phyloP scores from a whole-genome alignment of 64 coral and sea anemone species.

The Anthopleura sola region DNA sequence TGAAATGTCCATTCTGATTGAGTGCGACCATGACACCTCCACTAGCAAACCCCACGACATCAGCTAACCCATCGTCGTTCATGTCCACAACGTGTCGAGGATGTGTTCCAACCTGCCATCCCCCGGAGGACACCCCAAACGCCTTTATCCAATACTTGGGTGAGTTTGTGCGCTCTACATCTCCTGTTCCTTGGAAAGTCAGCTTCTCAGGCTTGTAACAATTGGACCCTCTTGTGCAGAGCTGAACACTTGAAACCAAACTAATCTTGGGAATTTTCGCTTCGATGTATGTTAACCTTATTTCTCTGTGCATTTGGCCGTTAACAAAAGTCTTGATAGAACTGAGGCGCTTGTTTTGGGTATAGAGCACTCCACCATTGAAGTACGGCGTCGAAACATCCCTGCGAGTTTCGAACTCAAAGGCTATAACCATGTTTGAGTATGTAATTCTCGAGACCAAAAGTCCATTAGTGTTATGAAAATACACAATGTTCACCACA shows the following conservation, averaged over 20 bases:
- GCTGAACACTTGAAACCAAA: background rate
- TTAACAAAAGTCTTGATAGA: background rate
- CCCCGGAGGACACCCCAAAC: background rate
- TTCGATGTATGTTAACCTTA: background rate
- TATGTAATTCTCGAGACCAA: background rate
- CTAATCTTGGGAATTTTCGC: background rate
- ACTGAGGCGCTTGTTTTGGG: conserved; percentile 5
- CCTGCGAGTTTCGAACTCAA: conserved; percentile 10
- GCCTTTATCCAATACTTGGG: background rate
- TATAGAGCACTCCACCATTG: conserved; percentile 8
- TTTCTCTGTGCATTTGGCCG: background rate
- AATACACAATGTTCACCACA: background rate
- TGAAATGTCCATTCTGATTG: background rate
- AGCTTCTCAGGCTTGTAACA: conserved; percentile 19
- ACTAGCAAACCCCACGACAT: conserved; percentile 35
- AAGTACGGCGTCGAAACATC: background rate
- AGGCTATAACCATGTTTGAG: background rate
- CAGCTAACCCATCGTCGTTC: conserved; percentile 21
- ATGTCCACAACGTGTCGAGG: conserved; percentile 21
- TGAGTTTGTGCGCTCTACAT: background rate
- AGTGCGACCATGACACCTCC: conserved; percentile 7
- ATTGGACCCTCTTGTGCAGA: background rate
- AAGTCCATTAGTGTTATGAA: background rate
- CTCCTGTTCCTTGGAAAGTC: background rate
- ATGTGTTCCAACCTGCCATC: background rate